Conservation (phyloP, 1,140 invertebrate species). For the Pissodes strobi region DNA sequence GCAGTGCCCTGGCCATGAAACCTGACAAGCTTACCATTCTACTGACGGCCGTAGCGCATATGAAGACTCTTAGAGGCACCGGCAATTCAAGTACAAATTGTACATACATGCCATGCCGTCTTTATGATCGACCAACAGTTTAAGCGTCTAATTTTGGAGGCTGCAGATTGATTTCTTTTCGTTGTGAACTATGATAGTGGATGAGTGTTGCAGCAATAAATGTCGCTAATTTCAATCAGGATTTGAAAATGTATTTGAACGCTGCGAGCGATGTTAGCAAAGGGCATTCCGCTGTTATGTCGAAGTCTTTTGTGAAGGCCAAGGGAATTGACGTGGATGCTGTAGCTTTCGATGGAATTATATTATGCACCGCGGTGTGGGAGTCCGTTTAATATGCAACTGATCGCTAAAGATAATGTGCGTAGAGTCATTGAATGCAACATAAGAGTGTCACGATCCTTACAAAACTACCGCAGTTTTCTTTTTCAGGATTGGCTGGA, state of each 20-base stretch:
- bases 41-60: conserved; percentile 92
- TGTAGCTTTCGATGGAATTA: conserved; percentile 89
- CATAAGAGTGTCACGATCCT: conserved; percentile 94
- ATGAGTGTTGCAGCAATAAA: conserved; percentile 99
- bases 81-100: too few species aligned
- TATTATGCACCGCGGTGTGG: conserved; percentile 94
- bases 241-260: conserved; percentile 89
- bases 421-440: conserved; percentile 99
- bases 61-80: conserved; percentile 88
- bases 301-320: conserved; percentile 96
- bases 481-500: conserved; percentile 92
- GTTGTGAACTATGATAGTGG: conserved; percentile 98
- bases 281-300: conserved; percentile 97
- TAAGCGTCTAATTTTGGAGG: conserved; percentile 86
- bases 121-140: too few species aligned
- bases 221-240: conserved; percentile 90
- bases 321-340: conserved; percentile 99
- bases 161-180: conserved; percentile 98
- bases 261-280: conserved; percentile 92
- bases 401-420: conserved; percentile 98
- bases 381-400: conserved; percentile 99
- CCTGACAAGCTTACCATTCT: conserved; percentile 99
- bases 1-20: too few species aligned
- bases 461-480: conserved; percentile 99
- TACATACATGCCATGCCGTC: too few species aligned